Evolutionary conservation across 2,113 vertebrate genomes (phyloP).

Genomic region (Egretta garzetta): DNA sequence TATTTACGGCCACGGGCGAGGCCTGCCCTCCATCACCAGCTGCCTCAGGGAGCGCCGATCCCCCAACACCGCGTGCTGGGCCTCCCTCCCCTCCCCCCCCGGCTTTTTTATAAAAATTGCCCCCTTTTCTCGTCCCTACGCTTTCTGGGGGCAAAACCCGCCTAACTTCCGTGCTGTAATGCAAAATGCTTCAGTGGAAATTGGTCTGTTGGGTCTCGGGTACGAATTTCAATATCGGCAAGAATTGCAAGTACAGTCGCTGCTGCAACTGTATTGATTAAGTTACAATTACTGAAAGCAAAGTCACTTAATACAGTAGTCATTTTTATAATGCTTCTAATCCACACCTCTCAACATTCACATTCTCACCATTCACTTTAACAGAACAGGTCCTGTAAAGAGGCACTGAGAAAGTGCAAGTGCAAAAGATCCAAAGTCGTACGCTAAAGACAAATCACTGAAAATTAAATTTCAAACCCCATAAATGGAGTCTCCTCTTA

Average conservation of each 20-base stretch:
- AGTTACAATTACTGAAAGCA: rapidly evolving
- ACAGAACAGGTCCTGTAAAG: background rate
- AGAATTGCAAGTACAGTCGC: background rate
- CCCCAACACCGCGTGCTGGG: too few species aligned
- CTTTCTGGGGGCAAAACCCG: background rate
- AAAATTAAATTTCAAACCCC: background rate
- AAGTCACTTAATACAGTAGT: rapidly evolving
- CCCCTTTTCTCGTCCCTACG: rapidly evolving
- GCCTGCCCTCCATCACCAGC: background rate
- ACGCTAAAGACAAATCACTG: background rate
- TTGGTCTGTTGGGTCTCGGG: rapidly evolving
- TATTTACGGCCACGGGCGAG: rapidly evolving
- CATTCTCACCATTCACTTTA: rapidly evolving
- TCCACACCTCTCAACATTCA: background rate
- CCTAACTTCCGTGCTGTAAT: rapidly evolving
- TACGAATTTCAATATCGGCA: rapidly evolving
- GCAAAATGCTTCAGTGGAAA: background rate
- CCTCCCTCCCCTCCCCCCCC: too few species aligned
- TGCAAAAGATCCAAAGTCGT: background rate
- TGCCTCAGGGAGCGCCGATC: too few species aligned
- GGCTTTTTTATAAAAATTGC: rapidly evolving
- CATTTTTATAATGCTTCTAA: background rate
- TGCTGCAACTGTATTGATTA: too few species aligned
- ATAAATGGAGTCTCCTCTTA: background rate
- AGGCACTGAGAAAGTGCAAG: background rate